phyloP scores from a whole-genome alignment of 1,140 invertebrate species.

The Riptortus pedestris region DNA sequence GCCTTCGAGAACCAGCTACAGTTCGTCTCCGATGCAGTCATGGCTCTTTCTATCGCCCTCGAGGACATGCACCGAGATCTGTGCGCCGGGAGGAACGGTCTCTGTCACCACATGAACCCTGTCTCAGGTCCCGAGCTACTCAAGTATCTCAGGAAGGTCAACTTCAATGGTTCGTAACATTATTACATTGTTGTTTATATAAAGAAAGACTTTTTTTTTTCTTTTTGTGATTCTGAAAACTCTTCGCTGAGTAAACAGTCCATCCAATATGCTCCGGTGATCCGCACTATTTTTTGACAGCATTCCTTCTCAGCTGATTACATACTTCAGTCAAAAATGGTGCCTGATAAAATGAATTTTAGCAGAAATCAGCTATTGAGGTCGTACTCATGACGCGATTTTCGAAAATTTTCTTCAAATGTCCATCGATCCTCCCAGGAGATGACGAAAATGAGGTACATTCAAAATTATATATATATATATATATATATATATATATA shows the following conservation, averaged over 20 bases:
- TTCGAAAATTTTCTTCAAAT: too few species aligned
- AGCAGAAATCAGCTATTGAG: too few species aligned
- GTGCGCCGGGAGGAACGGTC: slow-evolving; percentile 53
- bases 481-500: too few species aligned
- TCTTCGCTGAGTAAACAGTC: slow-evolving; percentile 12
- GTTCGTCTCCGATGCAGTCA: slow-evolving; percentile 84
- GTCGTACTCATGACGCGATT: too few species aligned
- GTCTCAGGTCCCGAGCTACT: slow-evolving; percentile 75
- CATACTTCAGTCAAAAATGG: too few species aligned
- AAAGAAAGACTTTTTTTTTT: slow-evolving; percentile 10
- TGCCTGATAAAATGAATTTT: too few species aligned
- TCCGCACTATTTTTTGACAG: too few species aligned
- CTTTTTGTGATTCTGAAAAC: slow-evolving; percentile 9
- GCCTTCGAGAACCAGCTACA: slow-evolving; percentile 82
- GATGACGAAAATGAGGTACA: too few species aligned
- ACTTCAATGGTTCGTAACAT: slow-evolving; percentile 59
- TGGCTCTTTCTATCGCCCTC: slow-evolving; percentile 82
- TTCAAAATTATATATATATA: too few species aligned
- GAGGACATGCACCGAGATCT: slow-evolving; percentile 67
- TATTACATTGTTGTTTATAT: slow-evolving; percentile 12
- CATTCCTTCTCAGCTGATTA: too few species aligned
- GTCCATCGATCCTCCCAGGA: too few species aligned
- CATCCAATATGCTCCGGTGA: background rate
- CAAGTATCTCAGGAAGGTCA: slow-evolving; percentile 69
- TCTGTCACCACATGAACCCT: slow-evolving; percentile 79